These are phyloP conservation scores for Drosophila algonquin DNA, from an alignment of 2,888 invertebrate species.

Conservation along the genomic window DNA sequence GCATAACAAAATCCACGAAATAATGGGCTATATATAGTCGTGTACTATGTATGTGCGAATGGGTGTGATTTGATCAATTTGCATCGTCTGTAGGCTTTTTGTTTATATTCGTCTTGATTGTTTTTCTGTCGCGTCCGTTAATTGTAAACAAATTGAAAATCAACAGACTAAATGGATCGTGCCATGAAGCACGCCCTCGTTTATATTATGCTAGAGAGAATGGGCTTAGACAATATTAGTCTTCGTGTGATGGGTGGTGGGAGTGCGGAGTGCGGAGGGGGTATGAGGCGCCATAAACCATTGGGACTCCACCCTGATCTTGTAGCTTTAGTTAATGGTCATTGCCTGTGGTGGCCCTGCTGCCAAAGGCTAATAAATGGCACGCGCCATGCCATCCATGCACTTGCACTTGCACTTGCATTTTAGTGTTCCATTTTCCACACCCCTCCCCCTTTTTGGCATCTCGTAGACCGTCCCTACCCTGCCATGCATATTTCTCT, in stretches of 20 bases:
- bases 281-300: slow-evolving; percentile 45
- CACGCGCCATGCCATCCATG: slow-evolving; percentile 41
- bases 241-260: background rate
- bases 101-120: slow-evolving; percentile 58
- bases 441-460: background rate
- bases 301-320: background rate
- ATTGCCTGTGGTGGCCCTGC: slow-evolving; percentile 38
- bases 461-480: too few species aligned
- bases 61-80: slow-evolving; percentile 44
- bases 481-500: slow-evolving; percentile 5
- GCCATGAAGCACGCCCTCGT: slow-evolving; percentile 29
- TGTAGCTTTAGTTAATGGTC: slow-evolving; percentile 48
- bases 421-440: slow-evolving; percentile 5
- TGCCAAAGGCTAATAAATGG: slow-evolving; percentile 59
- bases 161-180: slow-evolving; percentile 22
- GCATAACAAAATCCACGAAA: slow-evolving; percentile 12
- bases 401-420: slow-evolving; percentile 29
- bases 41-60: background rate
- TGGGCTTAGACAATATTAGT: background rate
- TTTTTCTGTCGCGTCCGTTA: slow-evolving; percentile 61
- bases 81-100: slow-evolving; percentile 52
- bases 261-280: background rate
- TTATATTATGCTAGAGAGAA: slow-evolving; percentile 33
- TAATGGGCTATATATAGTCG: slow-evolving; percentile 10
- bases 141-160: slow-evolving; percentile 64